phyloP scores from a whole-genome alignment of 2,113 vertebrate species.

The Prionailurus viverrinus region DNA sequence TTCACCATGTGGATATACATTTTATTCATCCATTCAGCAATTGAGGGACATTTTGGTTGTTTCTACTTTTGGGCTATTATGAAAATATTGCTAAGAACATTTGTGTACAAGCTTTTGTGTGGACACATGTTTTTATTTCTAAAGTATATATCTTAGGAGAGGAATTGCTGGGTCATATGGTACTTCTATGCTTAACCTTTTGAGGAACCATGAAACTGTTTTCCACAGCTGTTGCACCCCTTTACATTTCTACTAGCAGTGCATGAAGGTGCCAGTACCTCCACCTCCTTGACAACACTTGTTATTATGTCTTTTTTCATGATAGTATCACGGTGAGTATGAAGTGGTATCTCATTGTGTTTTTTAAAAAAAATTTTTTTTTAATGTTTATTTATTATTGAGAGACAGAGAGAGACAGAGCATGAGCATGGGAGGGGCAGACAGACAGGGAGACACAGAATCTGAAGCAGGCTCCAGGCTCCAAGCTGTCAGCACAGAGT shows the following conservation, averaged over 20 bases:
- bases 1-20: not conserved
- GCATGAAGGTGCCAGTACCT: not conserved
- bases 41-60: not conserved
- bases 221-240: not conserved
- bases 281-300: not conserved
- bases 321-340: not conserved
- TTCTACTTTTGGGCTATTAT: not conserved
- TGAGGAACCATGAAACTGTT: not conserved
- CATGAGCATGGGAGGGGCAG: too few species aligned
- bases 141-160: not conserved
- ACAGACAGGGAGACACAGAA: too few species aligned
- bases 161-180: not conserved
- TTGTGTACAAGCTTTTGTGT: not conserved
- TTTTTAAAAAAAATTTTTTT: not conserved
- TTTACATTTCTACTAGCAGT: not conserved
- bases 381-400: too few species aligned
- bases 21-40: not conserved
- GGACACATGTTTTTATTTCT: constrained; percentile 6
- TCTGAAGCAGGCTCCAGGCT: too few species aligned
- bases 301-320: not conserved
- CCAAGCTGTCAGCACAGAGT: too few species aligned
- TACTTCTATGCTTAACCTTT: constrained; percentile 13
- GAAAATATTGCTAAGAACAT: not conserved
- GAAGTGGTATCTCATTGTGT: not conserved
- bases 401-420: too few species aligned